Base-by-base conservation (phyloP, 2,888 invertebrate species). In the Chrysolina oricalcia region DNA sequence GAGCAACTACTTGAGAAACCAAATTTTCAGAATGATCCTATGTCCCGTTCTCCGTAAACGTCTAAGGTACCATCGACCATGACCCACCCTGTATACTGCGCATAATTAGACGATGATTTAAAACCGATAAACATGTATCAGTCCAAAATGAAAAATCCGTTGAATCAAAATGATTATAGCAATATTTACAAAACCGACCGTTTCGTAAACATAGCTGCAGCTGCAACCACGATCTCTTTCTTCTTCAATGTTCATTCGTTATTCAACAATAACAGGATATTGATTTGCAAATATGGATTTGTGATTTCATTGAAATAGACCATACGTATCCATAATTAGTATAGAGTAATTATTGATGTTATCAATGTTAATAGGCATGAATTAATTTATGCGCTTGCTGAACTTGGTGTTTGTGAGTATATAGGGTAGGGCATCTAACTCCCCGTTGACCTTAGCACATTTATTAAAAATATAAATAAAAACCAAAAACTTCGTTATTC, bases 191-290 rank as follows among this genome's bases (percentile, higher is more conserved):
- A 8, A 35, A 8, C 6, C 8, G 35, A 35, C 35, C 0, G 4
- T 23, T 13, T 23, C 21, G 23, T 56, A 56, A 21, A 4, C 19
- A 56, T 23, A 21, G 35, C 21, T 59, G 59, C 59, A 59, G 53
- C 53, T 53, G 53, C 53, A 13, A 11, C 21, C 27, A n/a, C 27
- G 27, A 15, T 35, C n/a, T 56, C 17, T 19, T 13, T 50, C n/a
- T 23, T 56, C 1, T 27, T 59, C 10, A 2, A n/a, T 59, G n/a
- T 59, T 23, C 9, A 59, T 59, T 35, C 35, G 35, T 21, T 19
- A 9, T 13, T 27, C n/a, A 27, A 59, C 59, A 59, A 59, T 59
- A 59, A 59, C 59, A 59, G 59, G 59, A 59, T 59, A 59, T 35
- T 23, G 23, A 59, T n/a, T 35, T 35, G 59, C 59, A 59, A 27